These are phyloP conservation scores for Calameuta filiformis DNA, from an alignment of 2,888 invertebrate species.

Conservation along the genomic window DNA sequence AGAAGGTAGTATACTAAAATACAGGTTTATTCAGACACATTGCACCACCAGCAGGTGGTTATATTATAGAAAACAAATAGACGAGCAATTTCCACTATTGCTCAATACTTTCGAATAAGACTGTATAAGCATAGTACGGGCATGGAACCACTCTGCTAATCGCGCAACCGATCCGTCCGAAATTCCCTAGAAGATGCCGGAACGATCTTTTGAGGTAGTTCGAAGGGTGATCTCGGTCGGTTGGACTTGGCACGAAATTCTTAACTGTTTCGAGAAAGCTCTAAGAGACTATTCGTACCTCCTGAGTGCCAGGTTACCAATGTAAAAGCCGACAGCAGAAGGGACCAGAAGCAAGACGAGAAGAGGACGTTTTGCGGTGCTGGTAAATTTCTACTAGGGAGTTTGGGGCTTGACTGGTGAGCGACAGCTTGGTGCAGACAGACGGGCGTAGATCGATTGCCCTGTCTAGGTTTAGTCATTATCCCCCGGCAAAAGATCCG, in stretches of 20 bases:
- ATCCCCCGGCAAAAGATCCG: conserved; percentile 31
- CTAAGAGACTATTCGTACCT: background rate
- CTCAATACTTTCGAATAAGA: background rate
- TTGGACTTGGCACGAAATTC: background rate
- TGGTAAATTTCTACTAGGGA: conserved; percentile 31
- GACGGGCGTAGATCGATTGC: conserved; percentile 49
- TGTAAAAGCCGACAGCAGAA: background rate
- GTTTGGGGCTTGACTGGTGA: conserved; percentile 30
- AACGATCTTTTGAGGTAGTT: background rate
- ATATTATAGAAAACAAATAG: background rate
- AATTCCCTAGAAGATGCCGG: background rate
- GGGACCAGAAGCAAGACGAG: background rate
- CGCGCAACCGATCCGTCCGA: background rate
- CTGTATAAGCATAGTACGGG: background rate
- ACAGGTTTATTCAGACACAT: background rate
- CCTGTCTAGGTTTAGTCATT: conserved; percentile 29
- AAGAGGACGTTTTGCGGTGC: conserved; percentile 19
- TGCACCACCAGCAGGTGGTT: background rate
- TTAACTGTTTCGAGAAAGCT: background rate
- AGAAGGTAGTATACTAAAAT: background rate
- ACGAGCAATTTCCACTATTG: background rate
- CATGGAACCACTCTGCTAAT: background rate
- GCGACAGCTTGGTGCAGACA: conserved; percentile 35
- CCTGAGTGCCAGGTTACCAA: background rate
- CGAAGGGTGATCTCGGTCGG: background rate